Percentiles rank a stretch among this genome's conserved stretches.
Evolutionary conservation across 2,888 invertebrate species (phyloP).

Genomic region (Trissolcus brochymenae): DNA sequence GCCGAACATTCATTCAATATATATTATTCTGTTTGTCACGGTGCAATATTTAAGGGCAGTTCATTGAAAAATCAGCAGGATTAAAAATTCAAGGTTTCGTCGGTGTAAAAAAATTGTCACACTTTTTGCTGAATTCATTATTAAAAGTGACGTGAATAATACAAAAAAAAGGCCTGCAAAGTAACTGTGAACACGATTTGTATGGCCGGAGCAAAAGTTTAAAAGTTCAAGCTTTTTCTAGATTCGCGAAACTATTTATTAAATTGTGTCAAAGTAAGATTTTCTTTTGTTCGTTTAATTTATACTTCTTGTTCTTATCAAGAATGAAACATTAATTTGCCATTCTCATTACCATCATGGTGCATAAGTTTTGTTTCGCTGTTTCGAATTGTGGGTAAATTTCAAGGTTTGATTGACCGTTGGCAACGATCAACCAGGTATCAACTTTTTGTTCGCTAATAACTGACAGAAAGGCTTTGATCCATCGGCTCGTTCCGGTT

Average conservation of each 20-base stretch:
- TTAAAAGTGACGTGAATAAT: neutral
- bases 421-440: neutral
- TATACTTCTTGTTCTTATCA: too few species aligned
- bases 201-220: neutral
- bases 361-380: too few species aligned
- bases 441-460: neutral
- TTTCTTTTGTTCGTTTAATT: neutral
- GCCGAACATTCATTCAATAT: conserved; percentile 21
- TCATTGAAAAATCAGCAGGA: neutral
- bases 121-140: neutral
- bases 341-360: too few species aligned
- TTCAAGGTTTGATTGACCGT: too few species aligned
- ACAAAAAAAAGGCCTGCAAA: too few species aligned
- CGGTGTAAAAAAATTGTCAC: neutral
- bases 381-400: too few species aligned
- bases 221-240: neutral
- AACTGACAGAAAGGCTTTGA: conserved; percentile 12
- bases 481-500: conserved; percentile 12
- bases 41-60: neutral
- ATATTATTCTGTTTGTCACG: conserved; percentile 15
- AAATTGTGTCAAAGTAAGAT: neutral
- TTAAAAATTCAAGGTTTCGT: too few species aligned
- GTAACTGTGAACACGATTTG: too few species aligned
- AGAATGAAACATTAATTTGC: too few species aligned
- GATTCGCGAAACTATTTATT: too few species aligned